Conservation (phyloP, 2,888 invertebrate species). For the Harpagoxenus sublaevis region DNA sequence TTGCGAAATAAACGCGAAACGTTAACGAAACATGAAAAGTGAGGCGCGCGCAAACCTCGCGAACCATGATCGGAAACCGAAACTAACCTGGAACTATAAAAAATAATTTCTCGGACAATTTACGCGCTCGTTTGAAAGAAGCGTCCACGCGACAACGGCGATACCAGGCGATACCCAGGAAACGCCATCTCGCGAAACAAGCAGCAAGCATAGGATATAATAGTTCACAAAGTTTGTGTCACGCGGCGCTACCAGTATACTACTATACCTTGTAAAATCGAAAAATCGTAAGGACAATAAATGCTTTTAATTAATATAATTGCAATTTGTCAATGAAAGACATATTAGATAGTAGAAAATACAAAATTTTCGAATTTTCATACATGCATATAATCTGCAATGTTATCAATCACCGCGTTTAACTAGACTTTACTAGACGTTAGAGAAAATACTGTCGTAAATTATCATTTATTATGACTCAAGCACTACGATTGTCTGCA, state of each 20-base stretch:
- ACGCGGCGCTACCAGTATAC: constrained; percentile 70
- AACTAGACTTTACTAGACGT: too few species aligned
- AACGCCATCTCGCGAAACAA: constrained; percentile 72
- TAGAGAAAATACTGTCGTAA: not conserved
- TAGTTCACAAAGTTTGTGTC: constrained; percentile 68
- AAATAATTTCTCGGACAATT: not conserved
- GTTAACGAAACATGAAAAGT: not conserved
- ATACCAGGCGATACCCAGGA: constrained; percentile 50
- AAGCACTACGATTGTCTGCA: too few species aligned
- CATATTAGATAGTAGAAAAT: not conserved
- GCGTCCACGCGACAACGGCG: not conserved
- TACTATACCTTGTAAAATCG: constrained; percentile 31
- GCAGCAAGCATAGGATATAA: constrained; percentile 61
- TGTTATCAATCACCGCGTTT: not conserved
- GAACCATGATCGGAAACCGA: not conserved
- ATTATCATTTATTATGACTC: not conserved
- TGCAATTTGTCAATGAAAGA: not conserved
- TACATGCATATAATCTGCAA: not conserved
- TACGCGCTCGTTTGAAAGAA: not conserved
- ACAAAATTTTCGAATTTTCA: not conserved
- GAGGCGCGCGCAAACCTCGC: not conserved
- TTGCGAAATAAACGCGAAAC: constrained; percentile 15
- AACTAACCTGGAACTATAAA: not conserved
- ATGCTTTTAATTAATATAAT: constrained; percentile 4
- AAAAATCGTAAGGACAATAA: not conserved